Evolutionary conservation across 2,113 vertebrate genomes (phyloP), one percentile per base, ranked within the genome.

Genomic region (Cyanistes caeruleus): DNA sequence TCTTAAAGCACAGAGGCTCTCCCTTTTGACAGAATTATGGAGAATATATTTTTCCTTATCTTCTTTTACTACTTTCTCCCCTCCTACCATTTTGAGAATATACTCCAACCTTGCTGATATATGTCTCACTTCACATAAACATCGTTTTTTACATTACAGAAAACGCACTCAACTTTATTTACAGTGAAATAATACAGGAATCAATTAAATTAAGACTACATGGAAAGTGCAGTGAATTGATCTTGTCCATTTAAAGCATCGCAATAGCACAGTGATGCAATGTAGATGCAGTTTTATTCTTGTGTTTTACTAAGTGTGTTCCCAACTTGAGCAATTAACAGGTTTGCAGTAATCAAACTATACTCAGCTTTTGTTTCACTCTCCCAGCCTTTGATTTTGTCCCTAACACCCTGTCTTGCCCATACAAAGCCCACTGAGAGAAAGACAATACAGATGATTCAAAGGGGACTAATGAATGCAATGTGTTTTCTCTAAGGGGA

Each of bases 11-110:
- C 15, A 72, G 28, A 21, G 81, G 25, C 41, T 68, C 30, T 97
- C 65, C 56, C n/a, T 96, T 89, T 84, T 85, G 78, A 93, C n/a
- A 95, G 90, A 86, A 78, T 90, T 95, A 93, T 69, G 33, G 94
- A 95, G 56, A 93, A 55, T 52, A 20, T 90, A 75, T 91, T 96
- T 93, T 92, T 63, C 19, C 25, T 88, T 85, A 81, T 70, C 84
- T 88, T 73, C 75, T 90, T 91, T 90, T 93, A 87, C 59, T 89
- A 69, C 43, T 78, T 74, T 76, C 68, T 16, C 44, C 8, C 49
- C 22, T 63, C 68, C 78, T 79, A 74, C 52, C 46, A 21, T 88
- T 93, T 72, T 35, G 39, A 93, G 87, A 25, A 53, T 60, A 80
- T 90, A 64, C 9, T 46, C 52, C 46, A 63, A 28, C 31, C 65